A percentile compares a stretch with the other conserved stretches of the same genome.
Evolutionary conservation across 2,888 invertebrate genomes (phyloP).

Genomic region (Watsonalla binaria): DNA sequence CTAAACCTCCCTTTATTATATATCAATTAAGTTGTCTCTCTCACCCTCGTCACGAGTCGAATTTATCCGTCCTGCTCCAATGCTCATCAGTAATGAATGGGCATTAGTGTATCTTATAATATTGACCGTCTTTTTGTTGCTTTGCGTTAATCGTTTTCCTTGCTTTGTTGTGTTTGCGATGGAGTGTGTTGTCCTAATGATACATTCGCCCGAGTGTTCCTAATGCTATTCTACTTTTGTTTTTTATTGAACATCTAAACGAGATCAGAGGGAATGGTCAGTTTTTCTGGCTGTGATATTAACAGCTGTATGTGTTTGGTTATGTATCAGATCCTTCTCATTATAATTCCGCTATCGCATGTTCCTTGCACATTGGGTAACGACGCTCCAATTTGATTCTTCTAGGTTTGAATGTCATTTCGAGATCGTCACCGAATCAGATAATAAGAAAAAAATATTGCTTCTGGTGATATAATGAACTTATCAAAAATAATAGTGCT

Average conservation of each 20-base stretch:
- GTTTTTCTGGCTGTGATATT: too few relatives aligned
- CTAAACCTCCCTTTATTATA: constrained; percentile 38
- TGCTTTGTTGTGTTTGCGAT: constrained; percentile 14
- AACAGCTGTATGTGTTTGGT: too few relatives aligned
- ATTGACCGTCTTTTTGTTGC: constrained; percentile 32
- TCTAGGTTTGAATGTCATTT: too few relatives aligned
- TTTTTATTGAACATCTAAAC: neutral
- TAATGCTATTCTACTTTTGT: neutral
- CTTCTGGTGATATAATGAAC: too few relatives aligned
- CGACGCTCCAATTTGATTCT: too few relatives aligned
- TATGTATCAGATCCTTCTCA: too few relatives aligned
- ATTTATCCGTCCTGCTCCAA: constrained; percentile 15
- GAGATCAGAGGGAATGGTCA: neutral
- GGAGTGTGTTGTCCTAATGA: constrained; percentile 15
- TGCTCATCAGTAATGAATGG: constrained; percentile 38
- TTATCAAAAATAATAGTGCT: too few relatives aligned
- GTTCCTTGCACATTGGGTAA: too few relatives aligned
- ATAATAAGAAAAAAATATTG: too few relatives aligned
- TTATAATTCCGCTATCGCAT: too few relatives aligned
- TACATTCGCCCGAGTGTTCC: constrained; percentile 7
- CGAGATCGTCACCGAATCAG: too few relatives aligned
- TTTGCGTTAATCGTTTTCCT: constrained; percentile 24
- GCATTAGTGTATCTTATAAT: constrained; percentile 38
- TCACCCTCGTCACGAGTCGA: constrained; percentile 5
- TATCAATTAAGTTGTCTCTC: constrained; percentile 29